Percentiles rank a stretch among this genome's conserved stretches.
Evolutionary conservation across 1,140 invertebrate species (phyloP).

Genomic region (Cardiocondyla obscurior): DNA sequence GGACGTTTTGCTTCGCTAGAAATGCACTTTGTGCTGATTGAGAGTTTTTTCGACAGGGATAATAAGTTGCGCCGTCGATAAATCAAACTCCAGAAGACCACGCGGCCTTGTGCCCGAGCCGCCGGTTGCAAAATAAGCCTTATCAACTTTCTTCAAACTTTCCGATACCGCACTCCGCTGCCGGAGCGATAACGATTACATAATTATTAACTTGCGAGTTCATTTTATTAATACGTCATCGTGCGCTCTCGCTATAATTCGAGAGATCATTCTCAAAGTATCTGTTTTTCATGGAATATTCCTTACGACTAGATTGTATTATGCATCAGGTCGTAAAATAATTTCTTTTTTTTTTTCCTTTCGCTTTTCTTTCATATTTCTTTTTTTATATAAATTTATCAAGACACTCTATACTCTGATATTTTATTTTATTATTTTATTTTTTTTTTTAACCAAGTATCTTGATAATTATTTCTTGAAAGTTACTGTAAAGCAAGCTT

Average conservation of each 20-base stretch:
- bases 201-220: constrained; percentile 33
- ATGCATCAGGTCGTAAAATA: background rate
- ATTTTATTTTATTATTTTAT: background rate
- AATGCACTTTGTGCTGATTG: background rate
- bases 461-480: background rate
- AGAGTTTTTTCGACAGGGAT: background rate
- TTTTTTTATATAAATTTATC: background rate
- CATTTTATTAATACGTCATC: background rate
- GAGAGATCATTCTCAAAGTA: constrained; percentile 3
- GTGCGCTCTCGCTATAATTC: background rate
- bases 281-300: constrained; percentile 15
- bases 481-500: background rate
- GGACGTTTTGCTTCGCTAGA: background rate
- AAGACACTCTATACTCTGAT: background rate
- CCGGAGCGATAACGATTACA: constrained; percentile 45
- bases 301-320: constrained; percentile 25
- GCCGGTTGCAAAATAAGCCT: constrained; percentile 33
- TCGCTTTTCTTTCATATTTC: background rate
- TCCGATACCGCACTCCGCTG: background rate
- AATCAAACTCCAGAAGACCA: background rate
- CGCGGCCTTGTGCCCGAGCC: constrained; percentile 21
- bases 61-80: background rate
- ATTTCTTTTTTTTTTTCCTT: background rate
- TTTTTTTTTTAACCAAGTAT: background rate
- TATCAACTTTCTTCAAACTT: constrained; percentile 47